Base-by-base conservation (phyloP, 2,113 vertebrate genomes). In the Pitta sordida region DNA sequence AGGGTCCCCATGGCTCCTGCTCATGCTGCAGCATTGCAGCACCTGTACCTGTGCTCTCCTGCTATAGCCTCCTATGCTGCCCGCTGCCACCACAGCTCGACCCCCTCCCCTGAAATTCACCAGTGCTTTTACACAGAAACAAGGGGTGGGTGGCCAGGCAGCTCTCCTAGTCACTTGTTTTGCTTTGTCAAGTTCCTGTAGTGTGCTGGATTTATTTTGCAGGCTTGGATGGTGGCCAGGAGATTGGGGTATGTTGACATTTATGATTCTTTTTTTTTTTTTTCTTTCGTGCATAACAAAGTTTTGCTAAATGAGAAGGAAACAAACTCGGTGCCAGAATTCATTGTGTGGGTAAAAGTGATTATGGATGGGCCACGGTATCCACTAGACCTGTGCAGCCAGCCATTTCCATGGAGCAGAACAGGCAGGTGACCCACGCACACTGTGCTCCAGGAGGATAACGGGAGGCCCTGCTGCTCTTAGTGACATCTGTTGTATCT, bases 41-140 rank as follows among this genome's bases (percentile, higher is more conserved):
- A 44, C 62, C 79, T 39, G 71, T 24, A 6, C 39, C 24, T 1
- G 1, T 0, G 3, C 64, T n/a, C 34, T 58, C 16, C 56, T 32
- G 24, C 75, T 3, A 2, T 2, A 3, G 59, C 77, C 59, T 41
- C 0, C 0, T 30, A 29, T 0, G 0, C 44, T 46, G 58, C 64
- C 41, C 5, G 4, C 44, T 46, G 44, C 19, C 44, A 46, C 18
- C 3, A 0, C 15, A 15, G 34, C 58, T 60, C 39, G 22, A 21
- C 22, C 23, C 44, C 2, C 2, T 11, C 29, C 7, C 41, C 46
- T 27, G 27, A 10, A 8, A 14, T 11, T 52, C 59, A 13, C 24
- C 4, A 0, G 11, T 10, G 8, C 52, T 59, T 27, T 75, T 41
- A 67, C 19, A 24, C 49, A 37, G 29, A 64, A 83, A 44, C 32